A percentile compares a stretch with the other conserved stretches of the same genome.
phyloP scores from a whole-genome alignment of 2,113 vertebrate genomes.

The Trogon melanurus region DNA sequence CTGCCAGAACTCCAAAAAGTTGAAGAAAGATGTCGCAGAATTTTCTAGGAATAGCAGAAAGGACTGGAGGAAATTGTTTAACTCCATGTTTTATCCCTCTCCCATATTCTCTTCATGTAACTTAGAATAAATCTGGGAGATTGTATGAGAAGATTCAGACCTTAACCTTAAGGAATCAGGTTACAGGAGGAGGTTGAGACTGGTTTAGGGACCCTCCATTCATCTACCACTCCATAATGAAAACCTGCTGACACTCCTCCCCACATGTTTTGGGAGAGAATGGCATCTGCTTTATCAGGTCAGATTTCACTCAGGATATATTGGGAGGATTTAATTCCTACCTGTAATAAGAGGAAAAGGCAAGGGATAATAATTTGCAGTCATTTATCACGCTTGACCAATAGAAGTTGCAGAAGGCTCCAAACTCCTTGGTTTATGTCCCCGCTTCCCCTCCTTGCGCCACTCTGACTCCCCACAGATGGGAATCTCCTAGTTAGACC shows the following conservation, averaged over 20 bases:
- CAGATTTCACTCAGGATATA: neutral
- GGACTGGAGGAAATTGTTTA: neutral
- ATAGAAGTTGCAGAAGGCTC: neutral
- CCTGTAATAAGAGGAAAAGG: neutral
- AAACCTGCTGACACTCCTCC: neutral
- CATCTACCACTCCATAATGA: neutral
- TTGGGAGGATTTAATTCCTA: constrained; percentile 15
- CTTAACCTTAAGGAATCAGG: neutral
- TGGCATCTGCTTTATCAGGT: neutral
- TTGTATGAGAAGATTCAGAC: neutral
- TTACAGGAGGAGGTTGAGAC: neutral
- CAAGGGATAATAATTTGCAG: neutral
- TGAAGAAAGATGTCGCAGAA: neutral
- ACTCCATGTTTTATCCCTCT: neutral
- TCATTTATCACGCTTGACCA: neutral
- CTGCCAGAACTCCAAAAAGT: neutral
- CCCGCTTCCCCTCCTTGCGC: neutral
- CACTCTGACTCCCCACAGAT: neutral
- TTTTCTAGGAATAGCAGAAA: neutral
- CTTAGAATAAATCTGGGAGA: neutral
- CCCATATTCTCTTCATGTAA: neutral
- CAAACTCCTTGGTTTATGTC: neutral
- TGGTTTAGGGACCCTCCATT: neutral
- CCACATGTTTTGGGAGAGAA: neutral
- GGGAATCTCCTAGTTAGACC: neutral